Conservation (phyloP, 1,140 invertebrate species). For the Metaphire vulgaris region DNA sequence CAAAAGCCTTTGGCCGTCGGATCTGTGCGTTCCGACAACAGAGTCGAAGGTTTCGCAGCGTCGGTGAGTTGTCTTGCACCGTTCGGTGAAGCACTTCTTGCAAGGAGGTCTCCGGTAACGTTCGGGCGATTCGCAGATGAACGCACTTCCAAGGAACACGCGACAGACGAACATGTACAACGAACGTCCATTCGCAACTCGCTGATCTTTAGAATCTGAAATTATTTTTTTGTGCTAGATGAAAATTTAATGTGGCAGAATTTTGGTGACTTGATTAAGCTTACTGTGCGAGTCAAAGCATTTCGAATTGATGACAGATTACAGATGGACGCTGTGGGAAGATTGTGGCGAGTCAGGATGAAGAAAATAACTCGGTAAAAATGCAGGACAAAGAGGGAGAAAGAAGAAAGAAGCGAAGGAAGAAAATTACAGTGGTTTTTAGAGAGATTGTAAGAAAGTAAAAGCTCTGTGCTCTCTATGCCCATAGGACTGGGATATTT, state of each 20-base stretch:
- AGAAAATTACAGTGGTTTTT: no score
- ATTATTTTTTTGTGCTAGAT: background rate
- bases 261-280: background rate
- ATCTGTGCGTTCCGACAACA: slow-evolving; percentile 18
- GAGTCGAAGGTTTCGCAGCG: slow-evolving; percentile 2
- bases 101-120: background rate
- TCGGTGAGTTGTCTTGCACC: background rate
- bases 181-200: background rate
- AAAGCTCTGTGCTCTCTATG: no score
- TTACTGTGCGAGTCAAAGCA: background rate
- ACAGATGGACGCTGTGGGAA: no score
- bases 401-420: no score
- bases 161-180: slow-evolving; percentile 9
- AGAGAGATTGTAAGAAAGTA: no score
- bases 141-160: slow-evolving; percentile 9
- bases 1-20: background rate
- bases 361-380: no score
- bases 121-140: slow-evolving; percentile 4
- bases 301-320: background rate
- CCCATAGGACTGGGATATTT: no score
- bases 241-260: background rate
- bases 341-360: no score
- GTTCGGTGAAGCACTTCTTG: background rate
- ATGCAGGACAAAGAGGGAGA: no score
- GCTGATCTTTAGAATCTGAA: slow-evolving; percentile 7